Evolutionary conservation across 2,113 vertebrate species (phyloP), one percentile per base, ranked within the genome.

Genomic region (Morphnarchus princeps): DNA sequence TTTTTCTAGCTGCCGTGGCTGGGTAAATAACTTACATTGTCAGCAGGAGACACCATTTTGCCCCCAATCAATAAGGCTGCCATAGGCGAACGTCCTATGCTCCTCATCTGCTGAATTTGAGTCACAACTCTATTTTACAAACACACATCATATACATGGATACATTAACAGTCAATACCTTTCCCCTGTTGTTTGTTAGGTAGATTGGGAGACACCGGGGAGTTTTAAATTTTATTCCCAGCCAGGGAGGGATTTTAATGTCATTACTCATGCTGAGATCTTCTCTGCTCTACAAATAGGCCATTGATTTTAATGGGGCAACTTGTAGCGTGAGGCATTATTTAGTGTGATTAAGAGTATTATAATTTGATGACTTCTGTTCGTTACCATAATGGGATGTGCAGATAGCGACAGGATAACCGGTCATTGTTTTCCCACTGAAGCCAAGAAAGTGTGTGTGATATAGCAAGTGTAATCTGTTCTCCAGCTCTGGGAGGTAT

Each of bases 271-370:
- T 66, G 61, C 50, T 25, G 82, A 82, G 74, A 73, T 82, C 61
- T 78, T 58, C 92, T 74, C 47, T 1, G 20, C 80, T 94, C 57
- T 25, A 26, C 76, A 71, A 94, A 82, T 62, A 71, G 57, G 61
- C 66, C 24, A 43, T 89, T 86, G 90, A 93, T 91, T 96, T 96
- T 86, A 94, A 94, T 83, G 92, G 90, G 74, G 79, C 71, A 59
- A 59, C 79, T 89, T 31, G 61, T 61, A 78, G 80, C 0, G 16
- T 0, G 5, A 66, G 47, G 66, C 50, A 25, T 95, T 62, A 82
- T 91, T 93, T 74, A 71, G 83, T 55, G 86, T 92, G 85, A 90
- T 94, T 87, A 83, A 90, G 72, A 61, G 91, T 13, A 66, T 91
- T 82, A n/a, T 89, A 79, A 96, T 96, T 74, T 49, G 92, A 62